These are phyloP conservation scores for Guaruba guarouba DNA, from an alignment of 2,113 vertebrate species.

Conservation along the genomic window DNA sequence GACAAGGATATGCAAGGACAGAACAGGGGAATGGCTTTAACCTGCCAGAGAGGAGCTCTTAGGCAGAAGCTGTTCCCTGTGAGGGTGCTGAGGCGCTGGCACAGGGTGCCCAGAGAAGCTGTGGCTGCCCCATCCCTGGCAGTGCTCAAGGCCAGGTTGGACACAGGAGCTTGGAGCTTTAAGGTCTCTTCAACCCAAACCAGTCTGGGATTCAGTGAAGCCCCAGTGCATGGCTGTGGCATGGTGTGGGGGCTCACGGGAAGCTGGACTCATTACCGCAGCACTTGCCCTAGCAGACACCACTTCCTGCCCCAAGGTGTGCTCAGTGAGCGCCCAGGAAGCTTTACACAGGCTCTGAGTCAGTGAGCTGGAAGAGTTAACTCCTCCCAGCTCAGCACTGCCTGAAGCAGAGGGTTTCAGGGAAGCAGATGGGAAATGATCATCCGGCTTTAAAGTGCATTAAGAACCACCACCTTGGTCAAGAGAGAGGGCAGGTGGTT, in stretches of 20 bases:
- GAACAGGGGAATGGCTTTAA: background rate
- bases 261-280: background rate
- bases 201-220: background rate
- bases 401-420: background rate
- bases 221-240: background rate
- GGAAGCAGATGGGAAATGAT: background rate
- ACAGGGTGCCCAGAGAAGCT: too few relatives aligned
- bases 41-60: background rate
- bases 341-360: background rate
- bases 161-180: background rate
- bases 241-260: too few relatives aligned
- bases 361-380: background rate
- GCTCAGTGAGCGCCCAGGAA: background rate
- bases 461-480: background rate
- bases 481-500: background rate
- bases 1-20: background rate
- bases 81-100: too few relatives aligned
- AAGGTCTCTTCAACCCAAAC: background rate
- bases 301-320: background rate
- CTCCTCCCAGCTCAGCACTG: background rate
- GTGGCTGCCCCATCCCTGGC: too few relatives aligned
- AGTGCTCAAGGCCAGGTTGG: too few relatives aligned
- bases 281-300: background rate
- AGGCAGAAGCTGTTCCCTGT: too few relatives aligned
- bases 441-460: background rate